A percentile compares a stretch with the other conserved stretches of the same genome.
These are phyloP conservation scores for Trimorus sp. DNA, from an alignment of 2,888 invertebrate genomes.

Conservation along the genomic window DNA sequence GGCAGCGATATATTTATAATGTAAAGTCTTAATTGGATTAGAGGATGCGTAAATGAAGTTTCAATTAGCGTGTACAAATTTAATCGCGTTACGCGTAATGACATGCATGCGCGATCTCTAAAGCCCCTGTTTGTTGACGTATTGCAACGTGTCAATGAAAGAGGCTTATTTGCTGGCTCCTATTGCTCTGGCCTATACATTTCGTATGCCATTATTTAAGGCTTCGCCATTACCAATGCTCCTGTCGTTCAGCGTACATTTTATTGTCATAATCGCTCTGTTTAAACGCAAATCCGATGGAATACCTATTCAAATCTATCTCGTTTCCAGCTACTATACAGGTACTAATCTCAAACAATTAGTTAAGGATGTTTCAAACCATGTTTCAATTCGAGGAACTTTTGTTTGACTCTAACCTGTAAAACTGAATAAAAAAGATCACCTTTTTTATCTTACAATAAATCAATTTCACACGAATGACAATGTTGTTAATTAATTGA, in stretches of 20 bases:
- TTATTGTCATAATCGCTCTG: conserved; percentile 17
- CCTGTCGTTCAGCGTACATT: conserved; percentile 3
- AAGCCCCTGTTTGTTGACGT: conserved; percentile 58
- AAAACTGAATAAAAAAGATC: no score
- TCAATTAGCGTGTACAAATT: conserved; percentile 61
- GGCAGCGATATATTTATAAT: conserved; percentile 44
- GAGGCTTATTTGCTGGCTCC: conserved; percentile 45
- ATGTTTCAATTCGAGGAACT: no score
- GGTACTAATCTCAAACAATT: no score
- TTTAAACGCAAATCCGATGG: no score
- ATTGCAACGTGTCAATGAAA: conserved; percentile 56
- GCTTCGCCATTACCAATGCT: conserved; percentile 34
- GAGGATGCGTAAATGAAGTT: conserved; percentile 57
- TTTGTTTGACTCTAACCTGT: no score
- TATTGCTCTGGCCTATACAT: conserved; percentile 7
- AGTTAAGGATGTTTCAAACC: no score
- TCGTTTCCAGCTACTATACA: no score
- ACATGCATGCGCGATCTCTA: conserved; percentile 53
- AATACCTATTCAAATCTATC: no score
- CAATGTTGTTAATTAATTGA: no score
- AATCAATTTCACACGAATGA: no score
- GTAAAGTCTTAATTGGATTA: conserved; percentile 61
- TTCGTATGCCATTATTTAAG: conserved; percentile 38
- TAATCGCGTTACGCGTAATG: conserved; percentile 61
- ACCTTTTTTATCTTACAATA: no score